Conservation (phyloP, 2,888 invertebrate genomes). For the Brenthis daphne region DNA sequence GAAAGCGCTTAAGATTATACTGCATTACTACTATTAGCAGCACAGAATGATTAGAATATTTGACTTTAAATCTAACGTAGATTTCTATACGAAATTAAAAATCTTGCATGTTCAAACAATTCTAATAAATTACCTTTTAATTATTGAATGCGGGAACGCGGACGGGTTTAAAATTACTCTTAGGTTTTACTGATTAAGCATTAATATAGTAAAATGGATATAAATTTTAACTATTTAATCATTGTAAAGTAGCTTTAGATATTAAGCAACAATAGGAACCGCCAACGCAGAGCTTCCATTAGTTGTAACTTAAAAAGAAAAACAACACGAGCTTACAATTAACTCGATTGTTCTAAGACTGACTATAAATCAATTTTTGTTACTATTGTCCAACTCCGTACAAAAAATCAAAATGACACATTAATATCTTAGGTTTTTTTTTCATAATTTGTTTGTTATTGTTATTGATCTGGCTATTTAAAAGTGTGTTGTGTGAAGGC, state of each 20-base stretch:
- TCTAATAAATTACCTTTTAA: background rate
- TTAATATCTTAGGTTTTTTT: background rate
- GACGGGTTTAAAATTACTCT: no score
- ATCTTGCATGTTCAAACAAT: constrained; percentile 15
- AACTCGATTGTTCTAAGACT: constrained; percentile 63
- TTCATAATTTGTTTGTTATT: constrained; percentile 10
- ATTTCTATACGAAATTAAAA: constrained; percentile 4
- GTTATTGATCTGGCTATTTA: constrained; percentile 4
- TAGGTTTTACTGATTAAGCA: no score
- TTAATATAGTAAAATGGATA: no score
- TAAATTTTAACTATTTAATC: background rate
- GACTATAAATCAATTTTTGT: constrained; percentile 32
- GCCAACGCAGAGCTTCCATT: constrained; percentile 33
- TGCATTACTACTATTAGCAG: constrained; percentile 37
- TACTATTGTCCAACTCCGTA: constrained; percentile 1
- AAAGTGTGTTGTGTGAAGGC: constrained; percentile 30
- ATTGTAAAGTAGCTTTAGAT: background rate
- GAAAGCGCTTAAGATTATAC: constrained; percentile 14
- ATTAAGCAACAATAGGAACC: constrained; percentile 30
- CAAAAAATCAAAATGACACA: background rate
- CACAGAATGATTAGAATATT: constrained; percentile 28
- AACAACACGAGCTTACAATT: constrained; percentile 55
- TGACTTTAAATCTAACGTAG: constrained; percentile 13
- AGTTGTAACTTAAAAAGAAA: constrained; percentile 29
- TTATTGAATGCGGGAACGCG: no score